Evolutionary conservation across 2,888 invertebrate genomes (phyloP).

Genomic region (Acronicta leporina): DNA sequence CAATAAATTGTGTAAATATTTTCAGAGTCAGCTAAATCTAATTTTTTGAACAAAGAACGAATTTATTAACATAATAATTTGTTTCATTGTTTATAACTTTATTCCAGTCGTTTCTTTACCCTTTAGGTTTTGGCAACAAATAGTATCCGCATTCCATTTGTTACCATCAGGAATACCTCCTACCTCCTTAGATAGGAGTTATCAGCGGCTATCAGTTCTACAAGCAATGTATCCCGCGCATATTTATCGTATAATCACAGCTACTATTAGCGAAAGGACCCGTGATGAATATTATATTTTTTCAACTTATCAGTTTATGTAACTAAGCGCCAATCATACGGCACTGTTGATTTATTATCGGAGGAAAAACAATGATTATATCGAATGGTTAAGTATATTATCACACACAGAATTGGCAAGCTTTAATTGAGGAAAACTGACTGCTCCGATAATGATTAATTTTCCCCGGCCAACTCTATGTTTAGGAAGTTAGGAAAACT

Average conservation of each 20-base stretch:
- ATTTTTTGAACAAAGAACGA: slow-evolving; percentile 5
- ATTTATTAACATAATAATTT: slow-evolving; percentile 1
- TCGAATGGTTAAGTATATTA: slow-evolving; percentile 33
- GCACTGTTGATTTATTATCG: slow-evolving; percentile 22
- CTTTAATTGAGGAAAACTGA: slow-evolving; percentile 49
- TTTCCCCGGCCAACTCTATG: slow-evolving; percentile 40
- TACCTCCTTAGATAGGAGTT: no score
- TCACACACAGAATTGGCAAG: slow-evolving; percentile 44
- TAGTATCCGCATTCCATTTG: no score
- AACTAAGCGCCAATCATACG: not conserved
- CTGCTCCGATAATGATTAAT: slow-evolving; percentile 32
- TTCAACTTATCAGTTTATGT: no score
- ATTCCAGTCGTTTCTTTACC: not conserved
- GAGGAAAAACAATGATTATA: slow-evolving; percentile 33
- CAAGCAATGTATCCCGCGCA: no score
- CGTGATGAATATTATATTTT: no score
- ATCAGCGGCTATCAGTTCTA: no score
- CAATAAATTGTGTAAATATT: slow-evolving; percentile 20
- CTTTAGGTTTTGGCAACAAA: no score
- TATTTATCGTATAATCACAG: no score
- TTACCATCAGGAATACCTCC: no score
- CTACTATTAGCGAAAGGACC: no score
- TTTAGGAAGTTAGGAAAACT: slow-evolving; percentile 10
- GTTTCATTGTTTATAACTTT: not conserved
- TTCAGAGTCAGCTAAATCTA: slow-evolving; percentile 8